Evolutionary conservation across 2,888 invertebrate species (phyloP), one percentile per base, ranked within the genome.

Genomic region (Neoitamus cyanurus): DNA sequence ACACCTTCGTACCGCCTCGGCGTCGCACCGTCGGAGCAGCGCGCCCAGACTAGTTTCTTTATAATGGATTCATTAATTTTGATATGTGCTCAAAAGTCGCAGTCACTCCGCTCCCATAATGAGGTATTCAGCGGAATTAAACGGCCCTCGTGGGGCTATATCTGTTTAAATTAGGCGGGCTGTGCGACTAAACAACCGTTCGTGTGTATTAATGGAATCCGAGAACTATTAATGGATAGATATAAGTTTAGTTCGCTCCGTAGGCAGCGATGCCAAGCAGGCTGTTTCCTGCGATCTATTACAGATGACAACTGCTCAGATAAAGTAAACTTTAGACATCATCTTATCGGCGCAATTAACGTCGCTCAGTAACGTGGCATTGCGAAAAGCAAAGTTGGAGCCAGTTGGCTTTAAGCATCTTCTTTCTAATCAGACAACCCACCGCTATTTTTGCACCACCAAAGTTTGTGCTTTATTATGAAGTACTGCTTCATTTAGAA

Each of bases 41-140:
- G 25, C 20, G 15, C 34, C 20, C 20, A 36, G 20, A 73, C 73
- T 73, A 73, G 73, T 73, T 73, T 73, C 73, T 34, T 20, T 20
- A 73, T 73, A 73, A 73, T 73, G 73, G 34, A 36, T 34, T 73
- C 73, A 73, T 73, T 73, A 73, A 73, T 73, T 73, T 73, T 73
- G 31, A 73, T 73, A 73, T 73, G 73, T 20, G 36, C 73, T 31
- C 13, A 73, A 36, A 73, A 73, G 73, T 73, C 31, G 36, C 20
- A 36, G 73, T 34, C 73, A n/a, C 73, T 36, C 9, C 36, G 20
- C 9, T 20, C 34, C 36, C 36, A 20, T 73, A 36, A 34, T 34
- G 36, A 73, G 36, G 20, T 73, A 73, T 34, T 73, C 31, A 73
- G 73, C 20, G 36, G 36, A 36, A 36, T 73, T 20, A 36, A 31